Base-by-base conservation (phyloP, 2,888 invertebrate genomes). In the Corbicula japonica region DNA sequence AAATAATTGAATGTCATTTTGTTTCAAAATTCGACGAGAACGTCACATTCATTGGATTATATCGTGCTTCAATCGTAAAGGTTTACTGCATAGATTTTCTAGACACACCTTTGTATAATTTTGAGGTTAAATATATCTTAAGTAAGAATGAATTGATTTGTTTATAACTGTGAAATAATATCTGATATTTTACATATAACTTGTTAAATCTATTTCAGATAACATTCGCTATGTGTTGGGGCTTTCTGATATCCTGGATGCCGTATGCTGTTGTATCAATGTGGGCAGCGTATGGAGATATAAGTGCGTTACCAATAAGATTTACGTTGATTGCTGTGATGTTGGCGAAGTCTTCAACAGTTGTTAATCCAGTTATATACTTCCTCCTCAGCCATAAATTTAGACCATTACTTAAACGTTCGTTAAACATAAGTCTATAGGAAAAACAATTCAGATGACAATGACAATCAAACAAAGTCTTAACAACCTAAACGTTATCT, bases 261-360 rank as follows among this genome's bases (percentile, higher is more conserved):
- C 89, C 88, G 0, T 89, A 89, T 63, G 85, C 88, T 2, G 79
- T 88, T 1, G 83, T 87, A 15, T 86, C 86, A 44, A 83, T 88
- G 56, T 85, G 84, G 79, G 76, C 86, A 18, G 86, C 88, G 15
- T 88, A 88, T 52, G 86, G 84, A 0, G 66, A 69, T 10, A 34
- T 63, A 10, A 46, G 60, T 0, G 38, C 44, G 0, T 48, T 86
- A 10, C 84, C 84, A 10, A 38, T 81, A 8, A 34, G 84, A n/a
- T 15, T 83, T 10, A 83, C 83, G 10, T 48, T 84, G 0, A 35
- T 76, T 0, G 76, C 84, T 12, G 83, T 86, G 0, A 61, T 86
- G 21, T 41, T 84, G 18, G 83, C 86, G 30, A 86, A 84, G 50
- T 68, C 81, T 3, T 79, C 86, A 15, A 83, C 80, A 0, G 73